These are phyloP conservation scores for Typhlomys cinereus DNA, from an alignment of 2,113 vertebrate genomes.

Conservation along the genomic window DNA sequence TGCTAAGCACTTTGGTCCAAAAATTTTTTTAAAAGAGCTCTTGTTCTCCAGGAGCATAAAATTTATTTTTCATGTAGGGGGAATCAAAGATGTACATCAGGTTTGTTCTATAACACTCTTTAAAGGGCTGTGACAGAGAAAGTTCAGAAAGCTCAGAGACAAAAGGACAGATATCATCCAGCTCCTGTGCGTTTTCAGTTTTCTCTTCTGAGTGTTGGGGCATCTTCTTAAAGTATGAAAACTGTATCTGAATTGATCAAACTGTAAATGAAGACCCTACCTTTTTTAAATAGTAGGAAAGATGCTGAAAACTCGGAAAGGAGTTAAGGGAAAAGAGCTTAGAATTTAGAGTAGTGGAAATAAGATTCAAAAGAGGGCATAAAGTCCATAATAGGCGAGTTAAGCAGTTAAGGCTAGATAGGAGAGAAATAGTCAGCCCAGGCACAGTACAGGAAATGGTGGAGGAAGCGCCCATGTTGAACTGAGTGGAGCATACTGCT, in stretches of 20 bases:
- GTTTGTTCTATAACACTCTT: accelerated
- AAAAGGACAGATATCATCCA: accelerated
- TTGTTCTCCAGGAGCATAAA: neutral
- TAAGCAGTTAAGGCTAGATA: neutral
- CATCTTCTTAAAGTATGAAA: neutral
- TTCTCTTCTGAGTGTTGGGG: neutral
- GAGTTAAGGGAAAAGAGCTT: neutral
- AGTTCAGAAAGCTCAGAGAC: neutral
- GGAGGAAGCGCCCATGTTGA: neutral
- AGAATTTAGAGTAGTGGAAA: neutral
- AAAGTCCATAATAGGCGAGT: neutral
- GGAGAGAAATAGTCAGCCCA: neutral
- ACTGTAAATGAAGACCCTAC: neutral
- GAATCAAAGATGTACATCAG: neutral
- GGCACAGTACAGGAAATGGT: neutral
- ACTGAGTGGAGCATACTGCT: neutral
- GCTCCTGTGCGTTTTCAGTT: neutral
- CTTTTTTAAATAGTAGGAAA: neutral
- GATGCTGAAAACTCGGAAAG: neutral
- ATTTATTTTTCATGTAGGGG: too few species aligned
- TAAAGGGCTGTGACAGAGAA: neutral
- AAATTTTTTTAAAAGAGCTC: neutral
- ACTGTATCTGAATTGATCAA: neutral
- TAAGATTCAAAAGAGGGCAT: neutral
- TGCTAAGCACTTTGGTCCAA: neutral